Evolutionary conservation across 2,113 vertebrate genomes (phyloP).

Genomic region (Cathartes aura): DNA sequence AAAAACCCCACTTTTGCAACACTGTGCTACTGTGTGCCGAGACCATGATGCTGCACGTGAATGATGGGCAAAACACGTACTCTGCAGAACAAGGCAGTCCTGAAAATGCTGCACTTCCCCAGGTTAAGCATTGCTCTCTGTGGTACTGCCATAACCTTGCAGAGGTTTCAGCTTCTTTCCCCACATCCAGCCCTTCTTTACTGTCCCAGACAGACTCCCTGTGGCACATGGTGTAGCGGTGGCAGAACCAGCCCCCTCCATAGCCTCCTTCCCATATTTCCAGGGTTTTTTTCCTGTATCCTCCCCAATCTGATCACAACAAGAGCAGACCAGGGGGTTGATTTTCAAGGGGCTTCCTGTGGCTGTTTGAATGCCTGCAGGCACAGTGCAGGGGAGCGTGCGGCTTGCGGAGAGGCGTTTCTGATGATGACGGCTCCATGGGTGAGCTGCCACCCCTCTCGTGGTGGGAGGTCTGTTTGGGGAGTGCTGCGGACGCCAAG

Average conservation of each 20-base stretch:
- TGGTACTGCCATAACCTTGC: not conserved
- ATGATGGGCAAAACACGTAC: not conserved
- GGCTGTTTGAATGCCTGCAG: not conserved
- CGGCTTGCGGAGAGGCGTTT: not conserved
- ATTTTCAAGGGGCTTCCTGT: not conserved
- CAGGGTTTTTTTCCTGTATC: not conserved
- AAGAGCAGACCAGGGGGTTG: not conserved
- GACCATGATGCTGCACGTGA: not conserved
- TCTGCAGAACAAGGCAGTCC: not conserved
- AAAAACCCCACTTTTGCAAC: not conserved
- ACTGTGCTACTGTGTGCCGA: not conserved
- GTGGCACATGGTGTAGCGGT: not conserved
- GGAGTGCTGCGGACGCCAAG: conserved; percentile 49
- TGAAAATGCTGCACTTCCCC: not conserved
- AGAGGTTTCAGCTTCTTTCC: not conserved
- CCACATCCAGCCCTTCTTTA: not conserved
- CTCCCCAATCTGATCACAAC: not conserved
- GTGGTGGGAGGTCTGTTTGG: conserved; percentile 56
- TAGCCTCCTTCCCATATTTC: not conserved
- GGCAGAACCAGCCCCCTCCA: not conserved
- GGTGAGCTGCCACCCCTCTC: conserved; percentile 28
- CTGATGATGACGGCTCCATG: conserved; percentile 19
- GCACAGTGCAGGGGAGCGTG: not conserved
- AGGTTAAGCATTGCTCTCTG: not conserved
- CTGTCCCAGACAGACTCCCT: not conserved